phyloP scores from a whole-genome alignment of 2,113 vertebrate genomes.

The Thoracochromis brauschi region DNA sequence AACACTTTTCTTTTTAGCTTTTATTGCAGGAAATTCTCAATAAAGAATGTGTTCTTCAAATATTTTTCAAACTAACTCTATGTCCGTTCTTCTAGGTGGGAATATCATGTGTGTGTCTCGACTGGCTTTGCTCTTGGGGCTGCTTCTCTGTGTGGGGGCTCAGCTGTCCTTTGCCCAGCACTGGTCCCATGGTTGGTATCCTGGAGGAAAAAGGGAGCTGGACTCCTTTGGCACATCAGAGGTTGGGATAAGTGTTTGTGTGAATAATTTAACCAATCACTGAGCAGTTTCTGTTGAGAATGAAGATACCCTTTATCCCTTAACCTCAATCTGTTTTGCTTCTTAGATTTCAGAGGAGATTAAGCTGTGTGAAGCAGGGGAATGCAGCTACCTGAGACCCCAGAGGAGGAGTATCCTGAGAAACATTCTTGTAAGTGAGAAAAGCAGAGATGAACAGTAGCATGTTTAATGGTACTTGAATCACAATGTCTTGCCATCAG shows the following conservation, averaged over 20 bases:
- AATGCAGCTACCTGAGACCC: conserved; percentile 73
- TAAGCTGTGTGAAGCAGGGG: conserved; percentile 69
- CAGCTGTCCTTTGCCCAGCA: conserved; percentile 74
- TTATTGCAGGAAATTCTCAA: not conserved
- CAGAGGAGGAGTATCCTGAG: conserved; percentile 66
- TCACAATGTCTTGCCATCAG: not conserved
- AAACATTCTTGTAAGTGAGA: conserved; percentile 70
- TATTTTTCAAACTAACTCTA: not conserved
- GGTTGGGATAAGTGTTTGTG: conserved; percentile 48
- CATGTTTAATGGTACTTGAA: not conserved
- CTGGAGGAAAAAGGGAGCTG: conserved; percentile 78
- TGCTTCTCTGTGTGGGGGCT: conserved; percentile 67
- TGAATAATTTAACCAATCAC: not conserved
- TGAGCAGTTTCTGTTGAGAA: not conserved
- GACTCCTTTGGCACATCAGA: conserved; percentile 57
- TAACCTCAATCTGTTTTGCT: not conserved
- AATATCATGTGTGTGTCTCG: conserved; percentile 61
- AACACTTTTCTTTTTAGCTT: not conserved
- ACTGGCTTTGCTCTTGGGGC: conserved; percentile 69
- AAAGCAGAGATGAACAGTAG: not conserved
- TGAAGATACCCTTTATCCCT: not conserved
- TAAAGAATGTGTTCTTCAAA: not conserved
- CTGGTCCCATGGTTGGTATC: conserved; percentile 88
- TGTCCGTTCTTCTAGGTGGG: not conserved
- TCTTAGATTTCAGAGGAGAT: conserved; percentile 71